Evolutionary conservation across 35 echinoderm and acorn worm species (phyloP), one percentile per base, ranked within the genome.

Genomic region (Eucidaris tribuloides): DNA sequence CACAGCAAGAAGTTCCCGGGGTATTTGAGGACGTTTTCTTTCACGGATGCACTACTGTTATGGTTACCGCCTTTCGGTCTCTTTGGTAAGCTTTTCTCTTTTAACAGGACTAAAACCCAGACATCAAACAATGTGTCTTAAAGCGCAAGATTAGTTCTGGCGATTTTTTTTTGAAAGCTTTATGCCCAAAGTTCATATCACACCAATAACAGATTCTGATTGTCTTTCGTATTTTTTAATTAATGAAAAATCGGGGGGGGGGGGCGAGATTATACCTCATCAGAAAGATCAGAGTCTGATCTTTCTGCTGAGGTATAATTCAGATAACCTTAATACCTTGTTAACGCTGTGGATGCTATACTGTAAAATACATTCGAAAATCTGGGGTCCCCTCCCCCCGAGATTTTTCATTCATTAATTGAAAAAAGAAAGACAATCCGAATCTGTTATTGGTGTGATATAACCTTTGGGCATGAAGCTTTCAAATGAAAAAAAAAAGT

Each of bases 1-100:
- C 68, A 74, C 36, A 74, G 68, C 38, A 74, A 74, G 68, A 74
- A 74, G 37, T 74, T 42, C 44, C 68, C 68, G 15, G 68, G 68
- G 28, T 74, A 74, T 22, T 40, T 74, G 27, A 41, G 35, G 18
- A 22, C 29, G 9, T 42, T 42, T 17, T 24, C 33, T 3, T 41
- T 74, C 5, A 15, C 24, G 14, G 68, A 74, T 74, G 68, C 41
- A 44, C 11, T 74, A 38, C 18, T 74, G 1, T 40, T 74, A 33
- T 74, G 68, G 68, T 40, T 74, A 1, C 68, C 68, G 38, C 68
- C 68, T 1, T 41, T 44, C 44, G 68, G 68, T 22, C 9, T 74
- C n/a, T 74, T 74, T 32, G 68, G 68, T 74, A 74, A 44, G 48
- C 48, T n/a, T 9, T n/a, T n/a, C 48, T 52, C n/a, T 52, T n/a